A percentile compares a stretch with the other conserved stretches of the same genome.
phyloP scores from a whole-genome alignment of 2,888 invertebrate species.

The Drosophila melanocephala region DNA sequence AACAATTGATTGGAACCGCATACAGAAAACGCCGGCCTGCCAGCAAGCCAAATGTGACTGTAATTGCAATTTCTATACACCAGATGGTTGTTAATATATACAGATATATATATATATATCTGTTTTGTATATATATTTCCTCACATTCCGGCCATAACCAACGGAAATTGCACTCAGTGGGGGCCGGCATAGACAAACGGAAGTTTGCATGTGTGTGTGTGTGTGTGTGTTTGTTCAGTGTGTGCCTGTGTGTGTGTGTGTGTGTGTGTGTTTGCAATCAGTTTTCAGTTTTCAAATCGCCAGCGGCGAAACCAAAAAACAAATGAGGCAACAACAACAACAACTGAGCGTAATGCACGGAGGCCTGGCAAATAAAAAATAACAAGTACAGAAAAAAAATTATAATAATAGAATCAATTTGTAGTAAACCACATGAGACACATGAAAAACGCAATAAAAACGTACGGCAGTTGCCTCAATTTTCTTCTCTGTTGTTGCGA shows the following conservation, averaged over 20 bases:
- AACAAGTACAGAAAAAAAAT: background rate
- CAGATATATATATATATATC: background rate
- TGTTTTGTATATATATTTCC: background rate
- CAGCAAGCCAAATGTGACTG: conserved; percentile 44
- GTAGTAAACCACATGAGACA: conserved; percentile 80
- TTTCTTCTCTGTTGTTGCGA: conserved; percentile 25
- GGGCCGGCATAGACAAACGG: conserved; percentile 25
- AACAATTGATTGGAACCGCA: conserved; percentile 73
- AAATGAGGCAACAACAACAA: conserved; percentile 49
- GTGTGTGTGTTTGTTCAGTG: conserved; percentile 9
- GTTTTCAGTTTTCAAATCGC: conserved; percentile 77
- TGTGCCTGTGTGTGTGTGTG: background rate
- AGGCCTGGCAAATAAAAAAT: conserved; percentile 13
- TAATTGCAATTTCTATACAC: conserved; percentile 54
- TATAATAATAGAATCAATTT: conserved; percentile 82
- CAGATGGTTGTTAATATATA: conserved; percentile 11
- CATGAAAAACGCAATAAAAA: conserved; percentile 76
- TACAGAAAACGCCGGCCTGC: conserved; percentile 5
- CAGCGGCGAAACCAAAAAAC: conserved; percentile 61
- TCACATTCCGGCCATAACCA: conserved; percentile 21
- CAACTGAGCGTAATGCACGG: conserved; percentile 29
- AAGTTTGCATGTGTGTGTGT: conserved; percentile 18
- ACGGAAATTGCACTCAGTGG: conserved; percentile 69
- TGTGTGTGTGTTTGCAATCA: conserved; percentile 67
- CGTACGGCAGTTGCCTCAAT: conserved; percentile 51